phyloP scores from a whole-genome alignment of 2,113 vertebrate genomes.

The Petrocephalus microphthalmus region DNA sequence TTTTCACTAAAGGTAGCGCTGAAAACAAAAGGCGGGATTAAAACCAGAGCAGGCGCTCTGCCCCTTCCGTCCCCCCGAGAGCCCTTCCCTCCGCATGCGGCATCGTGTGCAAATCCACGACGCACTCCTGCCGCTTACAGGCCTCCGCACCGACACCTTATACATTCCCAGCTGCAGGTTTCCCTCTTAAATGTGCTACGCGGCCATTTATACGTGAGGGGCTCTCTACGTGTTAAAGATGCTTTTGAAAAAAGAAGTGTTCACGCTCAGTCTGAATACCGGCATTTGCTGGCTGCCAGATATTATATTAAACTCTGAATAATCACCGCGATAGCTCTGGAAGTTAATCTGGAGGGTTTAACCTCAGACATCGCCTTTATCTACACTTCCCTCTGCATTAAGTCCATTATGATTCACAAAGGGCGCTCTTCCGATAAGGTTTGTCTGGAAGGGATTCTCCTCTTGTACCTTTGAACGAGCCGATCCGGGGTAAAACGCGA shows the following conservation, averaged over 20 bases:
- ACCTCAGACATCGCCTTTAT: constrained; percentile 2
- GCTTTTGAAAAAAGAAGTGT: neutral
- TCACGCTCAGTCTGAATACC: neutral
- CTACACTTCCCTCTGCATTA: neutral
- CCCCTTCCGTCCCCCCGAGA: neutral
- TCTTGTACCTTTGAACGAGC: neutral
- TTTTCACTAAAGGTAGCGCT: neutral
- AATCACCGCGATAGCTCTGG: neutral
- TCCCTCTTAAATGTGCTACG: neutral
- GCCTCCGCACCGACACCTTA: neutral
- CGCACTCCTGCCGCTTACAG: neutral
- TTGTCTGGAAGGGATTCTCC: neutral
- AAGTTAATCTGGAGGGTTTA: constrained; percentile 6
- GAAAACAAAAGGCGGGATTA: constrained; percentile 8
- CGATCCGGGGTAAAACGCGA: neutral
- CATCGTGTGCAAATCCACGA: neutral
- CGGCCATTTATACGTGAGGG: neutral
- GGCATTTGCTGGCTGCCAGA: neutral
- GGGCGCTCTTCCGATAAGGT: neutral
- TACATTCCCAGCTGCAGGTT: neutral
- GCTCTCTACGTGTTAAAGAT: neutral
- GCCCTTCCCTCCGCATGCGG: neutral
- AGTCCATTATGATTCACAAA: constrained; percentile 1
- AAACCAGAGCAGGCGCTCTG: neutral
- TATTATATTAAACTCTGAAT: neutral